A percentile compares a stretch with the other conserved stretches of the same genome.
Evolutionary conservation across 2,888 invertebrate species (phyloP).

Genomic region (Oxytorus armatus): DNA sequence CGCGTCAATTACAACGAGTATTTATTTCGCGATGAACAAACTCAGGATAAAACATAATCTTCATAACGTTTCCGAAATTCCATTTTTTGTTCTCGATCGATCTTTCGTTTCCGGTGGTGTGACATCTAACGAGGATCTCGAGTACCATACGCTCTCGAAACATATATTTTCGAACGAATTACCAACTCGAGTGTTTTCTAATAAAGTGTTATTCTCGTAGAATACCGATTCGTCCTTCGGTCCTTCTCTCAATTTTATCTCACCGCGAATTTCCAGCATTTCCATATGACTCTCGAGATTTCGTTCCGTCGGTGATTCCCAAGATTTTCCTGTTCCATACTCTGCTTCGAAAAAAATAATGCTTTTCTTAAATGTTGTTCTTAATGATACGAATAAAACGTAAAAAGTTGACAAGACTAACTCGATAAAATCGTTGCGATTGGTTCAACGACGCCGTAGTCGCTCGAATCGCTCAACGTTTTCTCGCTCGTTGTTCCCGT

Average conservation of each 20-base stretch:
- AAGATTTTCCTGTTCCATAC: conserved; percentile 35
- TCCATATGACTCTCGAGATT: conserved; percentile 22
- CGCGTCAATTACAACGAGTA: too few species aligned
- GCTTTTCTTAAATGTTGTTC: background rate
- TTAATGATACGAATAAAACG: background rate
- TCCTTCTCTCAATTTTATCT: conserved; percentile 5
- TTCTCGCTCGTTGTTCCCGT: conserved; percentile 6
- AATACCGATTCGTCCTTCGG: background rate
- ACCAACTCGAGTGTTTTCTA: conserved; percentile 24
- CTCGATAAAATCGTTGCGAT: conserved; percentile 52
- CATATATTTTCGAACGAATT: conserved; percentile 60
- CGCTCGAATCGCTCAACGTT: conserved; percentile 35
- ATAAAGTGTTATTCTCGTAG: conserved; percentile 2
- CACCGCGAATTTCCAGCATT: conserved; percentile 10
- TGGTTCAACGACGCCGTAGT: conserved; percentile 44
- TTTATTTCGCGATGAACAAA: too few species aligned
- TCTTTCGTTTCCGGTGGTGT: background rate
- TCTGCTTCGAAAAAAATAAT: conserved; percentile 30
- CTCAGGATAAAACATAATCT: too few species aligned
- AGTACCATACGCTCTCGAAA: conserved; percentile 60
- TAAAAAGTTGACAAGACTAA: conserved; percentile 14
- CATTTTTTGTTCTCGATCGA: conserved; percentile 30
- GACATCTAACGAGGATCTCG: conserved; percentile 64
- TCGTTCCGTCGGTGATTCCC: background rate
- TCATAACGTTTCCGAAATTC: conserved; percentile 58